Evolutionary conservation across 2,113 vertebrate species (phyloP).

Genomic region (Siniperca chuatsi): DNA sequence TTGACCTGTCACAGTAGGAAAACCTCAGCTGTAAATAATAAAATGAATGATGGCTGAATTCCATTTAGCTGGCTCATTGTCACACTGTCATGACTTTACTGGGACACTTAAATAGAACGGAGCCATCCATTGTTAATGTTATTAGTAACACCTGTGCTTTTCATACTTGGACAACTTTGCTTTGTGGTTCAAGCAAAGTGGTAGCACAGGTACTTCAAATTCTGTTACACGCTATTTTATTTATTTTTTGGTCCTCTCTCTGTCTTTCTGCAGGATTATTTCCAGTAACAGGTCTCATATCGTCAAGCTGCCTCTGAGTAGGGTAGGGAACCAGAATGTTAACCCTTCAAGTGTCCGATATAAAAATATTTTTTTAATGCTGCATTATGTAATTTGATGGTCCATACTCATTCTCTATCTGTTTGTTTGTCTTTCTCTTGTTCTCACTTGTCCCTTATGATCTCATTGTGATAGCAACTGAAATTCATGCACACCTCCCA

Average conservation of each 20-base stretch:
- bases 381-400: constrained; percentile 6
- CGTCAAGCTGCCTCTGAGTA: constrained; percentile 98
- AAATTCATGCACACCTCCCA: constrained; percentile 99
- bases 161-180: background rate
- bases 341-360: constrained; percentile 5
- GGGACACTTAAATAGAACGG: background rate
- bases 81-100: background rate
- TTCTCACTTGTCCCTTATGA: constrained; percentile 54
- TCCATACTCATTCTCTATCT: constrained; percentile 24
- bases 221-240: background rate
- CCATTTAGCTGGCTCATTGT: background rate
- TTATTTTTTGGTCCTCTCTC: background rate
- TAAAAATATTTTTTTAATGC: constrained; percentile 20
- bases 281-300: constrained; percentile 99
- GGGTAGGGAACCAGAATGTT: constrained; percentile 86
- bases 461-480: constrained; percentile 91
- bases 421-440: constrained; percentile 37
- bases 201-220: background rate
- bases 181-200: constrained; percentile 5
- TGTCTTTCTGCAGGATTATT: constrained; percentile 90
- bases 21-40: background rate
- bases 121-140: background rate
- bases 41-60: background rate
- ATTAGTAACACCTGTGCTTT: background rate
- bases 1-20: background rate